phyloP scores from a whole-genome alignment of 1,140 invertebrate species.

The Pseudomyrmex concolor region DNA sequence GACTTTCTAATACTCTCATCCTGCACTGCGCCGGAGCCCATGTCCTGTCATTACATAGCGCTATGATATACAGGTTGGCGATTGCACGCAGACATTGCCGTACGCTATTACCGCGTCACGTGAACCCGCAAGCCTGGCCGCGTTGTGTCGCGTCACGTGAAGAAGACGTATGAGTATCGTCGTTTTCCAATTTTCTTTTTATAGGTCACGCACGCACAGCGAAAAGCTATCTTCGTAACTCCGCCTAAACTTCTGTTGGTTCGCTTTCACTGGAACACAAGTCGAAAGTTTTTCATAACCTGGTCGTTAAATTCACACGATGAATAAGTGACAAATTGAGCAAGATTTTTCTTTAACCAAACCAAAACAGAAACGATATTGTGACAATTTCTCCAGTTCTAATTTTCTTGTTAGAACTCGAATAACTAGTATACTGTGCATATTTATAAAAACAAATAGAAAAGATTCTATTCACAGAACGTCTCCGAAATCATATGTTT shows the following conservation, averaged over 20 bases:
- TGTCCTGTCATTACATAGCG: conserved; percentile 43
- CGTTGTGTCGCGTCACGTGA: conserved; percentile 21
- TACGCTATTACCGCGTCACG: conserved; percentile 33
- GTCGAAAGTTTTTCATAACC: too few species aligned
- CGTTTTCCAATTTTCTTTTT: conserved; percentile 15
- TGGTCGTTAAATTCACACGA: too few species aligned
- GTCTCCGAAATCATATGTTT: neutral
- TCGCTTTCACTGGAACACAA: too few species aligned
- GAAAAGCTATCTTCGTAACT: too few species aligned
- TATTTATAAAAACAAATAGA: neutral
- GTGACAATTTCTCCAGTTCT: too few species aligned
- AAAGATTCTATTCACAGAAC: neutral
- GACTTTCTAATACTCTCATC: conserved; percentile 57
- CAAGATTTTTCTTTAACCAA: too few species aligned
- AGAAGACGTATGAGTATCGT: conserved; percentile 13
- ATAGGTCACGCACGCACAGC: neutral
- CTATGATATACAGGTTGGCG: conserved; percentile 25
- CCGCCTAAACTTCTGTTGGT: too few species aligned
- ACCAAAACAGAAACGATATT: too few species aligned
- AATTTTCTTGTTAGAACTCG: neutral
- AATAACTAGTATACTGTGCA: neutral
- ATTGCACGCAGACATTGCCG: neutral
- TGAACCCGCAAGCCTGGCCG: conserved; percentile 1
- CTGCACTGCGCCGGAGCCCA: conserved; percentile 28
- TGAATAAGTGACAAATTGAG: too few species aligned